Conservation (phyloP, 2,888 invertebrate genomes). For the Leptinotarsa rubiginosa region DNA sequence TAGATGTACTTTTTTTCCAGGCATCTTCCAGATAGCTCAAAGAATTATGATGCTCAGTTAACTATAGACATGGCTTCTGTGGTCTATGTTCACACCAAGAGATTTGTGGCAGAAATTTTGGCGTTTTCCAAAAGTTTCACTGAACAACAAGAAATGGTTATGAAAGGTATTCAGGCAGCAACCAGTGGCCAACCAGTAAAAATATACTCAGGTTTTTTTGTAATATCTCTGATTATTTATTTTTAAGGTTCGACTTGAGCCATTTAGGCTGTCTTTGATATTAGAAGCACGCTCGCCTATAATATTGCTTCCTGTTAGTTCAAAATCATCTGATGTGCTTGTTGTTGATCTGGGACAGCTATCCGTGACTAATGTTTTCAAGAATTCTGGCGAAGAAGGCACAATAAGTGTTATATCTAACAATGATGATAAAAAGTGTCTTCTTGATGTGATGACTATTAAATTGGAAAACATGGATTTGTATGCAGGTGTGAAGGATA, state of each 20-base stretch:
- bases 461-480: conserved; percentile 82
- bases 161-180: conserved; percentile 75
- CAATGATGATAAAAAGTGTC: conserved; percentile 68
- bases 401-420: conserved; percentile 67
- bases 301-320: conserved; percentile 87
- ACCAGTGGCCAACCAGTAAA: conserved; percentile 70
- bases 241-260: conserved; percentile 61
- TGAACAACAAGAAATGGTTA: conserved; percentile 80
- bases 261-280: conserved; percentile 70
- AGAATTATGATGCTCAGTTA: conserved; percentile 77
- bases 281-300: conserved; percentile 83
- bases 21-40: conserved; percentile 62
- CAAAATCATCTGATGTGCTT: conserved; percentile 80
- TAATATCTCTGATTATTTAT: conserved; percentile 12
- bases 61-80: conserved; percentile 90
- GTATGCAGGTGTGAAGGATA: conserved; percentile 71
- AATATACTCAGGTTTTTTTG: conserved; percentile 7
- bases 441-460: conserved; percentile 81
- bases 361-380: conserved; percentile 82
- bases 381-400: conserved; percentile 70
- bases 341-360: conserved; percentile 85
- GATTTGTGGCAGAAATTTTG: conserved; percentile 90
- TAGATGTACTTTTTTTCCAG: conserved; percentile 55
- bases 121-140: conserved; percentile 89
- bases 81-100: conserved; percentile 92